A percentile compares a stretch with the other conserved stretches of the same genome.
These are phyloP conservation scores for Lanius ludovicianus DNA, from an alignment of 2,113 vertebrate genomes.

Conservation along the genomic window DNA sequence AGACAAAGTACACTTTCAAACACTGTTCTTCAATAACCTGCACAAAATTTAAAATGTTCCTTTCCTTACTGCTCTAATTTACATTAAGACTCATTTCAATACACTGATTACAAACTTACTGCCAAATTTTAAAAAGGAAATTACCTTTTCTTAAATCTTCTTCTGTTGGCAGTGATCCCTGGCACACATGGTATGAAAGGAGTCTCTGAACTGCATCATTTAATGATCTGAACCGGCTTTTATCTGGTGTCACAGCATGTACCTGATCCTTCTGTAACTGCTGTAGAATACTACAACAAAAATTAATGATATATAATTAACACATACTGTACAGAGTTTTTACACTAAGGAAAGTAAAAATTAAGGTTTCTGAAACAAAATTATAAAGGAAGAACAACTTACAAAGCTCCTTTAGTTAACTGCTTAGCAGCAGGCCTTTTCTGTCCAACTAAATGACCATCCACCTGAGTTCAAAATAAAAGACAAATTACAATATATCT, in stretches of 20 bases:
- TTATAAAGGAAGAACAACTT: constrained; percentile 63
- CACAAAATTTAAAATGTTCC: background rate
- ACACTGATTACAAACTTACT: background rate
- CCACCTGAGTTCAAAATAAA: constrained; percentile 69
- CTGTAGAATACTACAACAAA: constrained; percentile 83
- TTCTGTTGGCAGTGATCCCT: constrained; percentile 85
- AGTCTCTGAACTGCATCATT: constrained; percentile 86
- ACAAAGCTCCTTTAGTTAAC: constrained; percentile 93
- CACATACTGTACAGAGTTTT: background rate
- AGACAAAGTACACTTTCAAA: constrained; percentile 45
- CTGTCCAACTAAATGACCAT: constrained; percentile 77
- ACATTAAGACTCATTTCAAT: background rate
- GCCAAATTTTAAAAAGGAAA: background rate
- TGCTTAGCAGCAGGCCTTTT: constrained; percentile 87
- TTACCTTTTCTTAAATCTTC: constrained; percentile 86
- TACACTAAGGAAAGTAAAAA: background rate
- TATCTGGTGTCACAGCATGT: constrained; percentile 81
- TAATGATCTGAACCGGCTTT: constrained; percentile 81
- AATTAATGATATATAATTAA: background rate
- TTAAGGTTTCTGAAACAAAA: background rate
- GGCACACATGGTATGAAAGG: constrained; percentile 92
- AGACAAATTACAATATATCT: constrained; percentile 14
- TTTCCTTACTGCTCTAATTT: background rate
- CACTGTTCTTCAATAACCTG: background rate
- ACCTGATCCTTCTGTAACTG: constrained; percentile 87